Conservation (phyloP, 2,113 vertebrate species). For the Ramphastos sulfuratus region DNA sequence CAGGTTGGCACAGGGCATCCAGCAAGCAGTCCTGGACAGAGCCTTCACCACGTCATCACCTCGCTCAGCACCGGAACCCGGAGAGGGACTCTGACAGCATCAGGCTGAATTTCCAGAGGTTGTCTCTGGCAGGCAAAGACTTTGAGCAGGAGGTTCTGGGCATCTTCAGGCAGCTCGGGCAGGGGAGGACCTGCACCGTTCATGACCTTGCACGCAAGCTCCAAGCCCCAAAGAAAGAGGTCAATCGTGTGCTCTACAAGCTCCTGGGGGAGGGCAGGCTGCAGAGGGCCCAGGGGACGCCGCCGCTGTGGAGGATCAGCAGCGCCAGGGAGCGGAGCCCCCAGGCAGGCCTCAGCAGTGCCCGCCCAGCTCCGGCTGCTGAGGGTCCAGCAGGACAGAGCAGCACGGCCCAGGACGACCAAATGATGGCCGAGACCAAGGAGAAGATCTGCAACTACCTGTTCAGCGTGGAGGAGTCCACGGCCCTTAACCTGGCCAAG, state of each 20-base stretch:
- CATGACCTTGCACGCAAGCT: slow-evolving; percentile 74
- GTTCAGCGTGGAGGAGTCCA: slow-evolving; percentile 70
- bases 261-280: slow-evolving; percentile 72
- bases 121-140: slow-evolving; percentile 26
- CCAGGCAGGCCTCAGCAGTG: neutral
- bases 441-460: slow-evolving; percentile 85
- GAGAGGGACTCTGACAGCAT: neutral
- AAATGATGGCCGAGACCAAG: slow-evolving; percentile 80
- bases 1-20: neutral
- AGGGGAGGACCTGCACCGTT: slow-evolving; percentile 70
- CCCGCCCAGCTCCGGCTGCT: rapidly evolving
- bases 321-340: neutral
- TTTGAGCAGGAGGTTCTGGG: slow-evolving; percentile 33
- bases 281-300: slow-evolving; percentile 44
- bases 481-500: slow-evolving; percentile 83
- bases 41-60: rapidly evolving
- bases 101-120: slow-evolving; percentile 17
- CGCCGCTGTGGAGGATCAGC: slow-evolving; percentile 81
- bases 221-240: slow-evolving; percentile 75
- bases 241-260: slow-evolving; percentile 84
- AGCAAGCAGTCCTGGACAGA: rapidly evolving
- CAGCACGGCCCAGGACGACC: neutral
- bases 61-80: rapidly evolving
- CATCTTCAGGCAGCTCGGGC: slow-evolving; percentile 68
- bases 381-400: neutral